phyloP scores from a whole-genome alignment of 2,113 vertebrate genomes.

The Myrmecophaga tridactyla region DNA sequence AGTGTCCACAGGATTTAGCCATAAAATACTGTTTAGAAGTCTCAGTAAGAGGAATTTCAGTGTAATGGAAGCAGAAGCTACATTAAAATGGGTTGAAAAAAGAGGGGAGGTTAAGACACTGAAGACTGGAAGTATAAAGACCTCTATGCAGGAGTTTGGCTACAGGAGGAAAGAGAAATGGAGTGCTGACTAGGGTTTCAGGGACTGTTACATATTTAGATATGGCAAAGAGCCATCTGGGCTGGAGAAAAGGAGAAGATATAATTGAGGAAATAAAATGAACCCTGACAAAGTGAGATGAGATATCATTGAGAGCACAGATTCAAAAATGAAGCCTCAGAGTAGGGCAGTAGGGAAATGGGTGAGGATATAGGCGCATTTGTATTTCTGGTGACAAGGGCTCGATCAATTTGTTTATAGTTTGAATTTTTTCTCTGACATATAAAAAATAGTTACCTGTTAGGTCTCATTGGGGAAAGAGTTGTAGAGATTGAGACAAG shows the following conservation, averaged over 20 bases:
- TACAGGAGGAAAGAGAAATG: not conserved
- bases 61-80: not conserved
- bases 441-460: not conserved
- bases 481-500: not conserved
- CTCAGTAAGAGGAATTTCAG: not conserved
- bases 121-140: not conserved
- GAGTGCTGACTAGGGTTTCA: not conserved
- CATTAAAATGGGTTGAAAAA: not conserved
- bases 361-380: too few relatives aligned
- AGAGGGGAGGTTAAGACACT: not conserved
- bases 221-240: not conserved
- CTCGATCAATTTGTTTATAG: not conserved
- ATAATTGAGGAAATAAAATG: not conserved
- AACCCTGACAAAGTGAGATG: not conserved
- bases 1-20: not conserved
- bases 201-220: not conserved
- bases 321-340: not conserved
- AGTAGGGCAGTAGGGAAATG: not conserved
- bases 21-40: rapidly evolving
- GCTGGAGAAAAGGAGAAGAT: not conserved
- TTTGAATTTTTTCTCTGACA: not conserved
- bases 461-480: not conserved
- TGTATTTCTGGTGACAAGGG: too few relatives aligned
- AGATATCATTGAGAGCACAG: not conserved
- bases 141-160: not conserved